Base-by-base conservation (phyloP, 2,113 vertebrate species). In the Elachura formosa region DNA sequence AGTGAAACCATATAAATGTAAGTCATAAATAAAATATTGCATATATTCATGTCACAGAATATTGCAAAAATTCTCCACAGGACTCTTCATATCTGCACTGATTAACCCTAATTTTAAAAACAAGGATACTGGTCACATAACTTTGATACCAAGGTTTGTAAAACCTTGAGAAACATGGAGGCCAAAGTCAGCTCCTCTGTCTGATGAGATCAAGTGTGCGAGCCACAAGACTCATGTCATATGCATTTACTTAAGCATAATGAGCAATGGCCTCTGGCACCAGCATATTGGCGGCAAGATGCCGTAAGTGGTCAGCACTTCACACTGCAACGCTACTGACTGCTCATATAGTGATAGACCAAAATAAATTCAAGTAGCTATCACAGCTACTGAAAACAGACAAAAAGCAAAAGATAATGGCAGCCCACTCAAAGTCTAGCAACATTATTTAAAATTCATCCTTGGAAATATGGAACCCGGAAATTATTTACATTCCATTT, bases 191-290 rank as follows among this genome's bases (percentile, higher is more conserved):
- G 49, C 38, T 59, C 55, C 40, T 54, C n/a, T 87, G 41, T 28
- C n/a, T 40, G 61, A 84, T 49, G 51, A 33, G 64, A 87, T 14
- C 8, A 6, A 51, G 31, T 3, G 31, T n/a, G 43, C 2, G 8
- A 87, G 41, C n/a, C 7, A 1, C 31, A 88, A 54, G 26, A 40
- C 12, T 38, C 40, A 22, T 25, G 52, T 87, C 79, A 90, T 46
- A 61, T 10, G 29, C 14, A 91, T 41, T 79, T 51, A 94, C 20
- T 62, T 77, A 69, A 78, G 80, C 63, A 91, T 28, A 85, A 90
- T 1, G 1, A 75, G 33, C 28, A 94, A 94, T 41, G n/a, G 84
- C 56, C 78, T 62, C 87, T 90, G 89, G 75, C 78, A 94, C 77
- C 54, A 94, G 75, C 84, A 77, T 55, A 93, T 11, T 52, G 81